Percentiles rank a stretch among this genome's conserved stretches.
phyloP scores from a whole-genome alignment of 2,113 vertebrate genomes.

The Mionectes macconnelli region DNA sequence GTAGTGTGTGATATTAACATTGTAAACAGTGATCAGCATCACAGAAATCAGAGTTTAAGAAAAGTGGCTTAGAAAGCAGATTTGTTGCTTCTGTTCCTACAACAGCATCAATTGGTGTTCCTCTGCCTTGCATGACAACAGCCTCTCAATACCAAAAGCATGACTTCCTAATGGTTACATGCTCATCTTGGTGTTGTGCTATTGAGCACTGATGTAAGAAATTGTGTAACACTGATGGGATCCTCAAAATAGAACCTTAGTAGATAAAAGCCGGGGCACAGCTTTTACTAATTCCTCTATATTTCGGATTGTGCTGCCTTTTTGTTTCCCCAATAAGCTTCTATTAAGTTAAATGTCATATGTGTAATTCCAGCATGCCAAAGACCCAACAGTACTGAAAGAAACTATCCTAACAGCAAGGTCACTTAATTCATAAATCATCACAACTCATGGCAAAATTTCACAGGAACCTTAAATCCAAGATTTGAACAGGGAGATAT shows the following conservation, averaged over 20 bases:
- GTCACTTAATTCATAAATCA: slow-evolving; percentile 22
- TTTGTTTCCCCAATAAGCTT: not conserved
- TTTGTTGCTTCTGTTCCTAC: not conserved
- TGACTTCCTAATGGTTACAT: not conserved
- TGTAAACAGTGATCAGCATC: not conserved
- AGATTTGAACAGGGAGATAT: not conserved
- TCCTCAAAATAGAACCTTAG: slow-evolving; percentile 1
- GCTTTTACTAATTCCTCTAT: slow-evolving; percentile 17
- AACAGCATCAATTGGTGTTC: not conserved
- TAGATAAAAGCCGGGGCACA: not conserved
- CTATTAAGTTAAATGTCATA: slow-evolving; percentile 3
- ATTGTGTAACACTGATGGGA: not conserved
- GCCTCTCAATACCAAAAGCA: not conserved
- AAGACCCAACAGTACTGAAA: not conserved
- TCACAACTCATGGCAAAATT: not conserved
- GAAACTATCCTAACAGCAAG: slow-evolving; percentile 14
- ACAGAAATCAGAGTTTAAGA: not conserved
- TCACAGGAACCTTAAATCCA: not conserved
- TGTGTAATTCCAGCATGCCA: not conserved
- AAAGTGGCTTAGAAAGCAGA: not conserved
- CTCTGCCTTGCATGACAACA: not conserved
- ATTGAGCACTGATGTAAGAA: not conserved
- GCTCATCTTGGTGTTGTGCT: not conserved
- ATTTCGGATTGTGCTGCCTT: not conserved
- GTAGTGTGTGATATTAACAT: not conserved